Evolutionary conservation across 2,113 vertebrate genomes (phyloP), one percentile per base, ranked within the genome.

Genomic region (Amblyornis subalaris): DNA sequence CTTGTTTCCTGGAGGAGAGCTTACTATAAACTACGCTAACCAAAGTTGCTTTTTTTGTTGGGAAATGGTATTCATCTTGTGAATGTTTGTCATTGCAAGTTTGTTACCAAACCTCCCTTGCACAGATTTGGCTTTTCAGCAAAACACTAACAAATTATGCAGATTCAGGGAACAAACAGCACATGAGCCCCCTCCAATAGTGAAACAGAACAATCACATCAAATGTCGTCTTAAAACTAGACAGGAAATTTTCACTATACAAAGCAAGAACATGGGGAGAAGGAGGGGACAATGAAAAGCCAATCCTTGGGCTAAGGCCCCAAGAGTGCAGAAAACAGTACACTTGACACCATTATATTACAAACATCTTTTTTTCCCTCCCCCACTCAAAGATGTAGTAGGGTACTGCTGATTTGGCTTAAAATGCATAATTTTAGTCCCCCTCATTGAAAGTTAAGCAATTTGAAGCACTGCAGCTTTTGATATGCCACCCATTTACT

Each of bases 401-500:
- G 80, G 22, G 70, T 31, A 91, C 67, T 65, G 44, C 38, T 91
- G 33, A 91, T 90, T 93, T 92, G 67, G 51, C 73, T 74, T 75
- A 73, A 61, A 91, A 93, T 64, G 25, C 28, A 6, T 70, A 47
- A 88, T 91, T 78, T 69, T 89, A 89, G 53, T 51, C 33, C 51
- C 48, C 29, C 50, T 73, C 45, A 13, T 11, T 21, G 12, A 28
- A 87, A 94, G 65, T 75, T 92, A 76, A 82, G 79, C 79, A 90
- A 89, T 90, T 91, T 21, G n/a, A 93, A 96, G 95, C 51, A 92
- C 12, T 85, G 75, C 51, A 96, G 83, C 92, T 78, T 83, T 80
- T 88, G 47, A 88, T 77, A 73, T 29, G 72, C 31, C 47, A 84
- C 50, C 80, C 85, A 62, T 87, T 95, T 93, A 87, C 90, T 82